These are phyloP conservation scores for Rhinogobio ventralis DNA, from an alignment of 2,797 vertebrate species.

Conservation along the genomic window DNA sequence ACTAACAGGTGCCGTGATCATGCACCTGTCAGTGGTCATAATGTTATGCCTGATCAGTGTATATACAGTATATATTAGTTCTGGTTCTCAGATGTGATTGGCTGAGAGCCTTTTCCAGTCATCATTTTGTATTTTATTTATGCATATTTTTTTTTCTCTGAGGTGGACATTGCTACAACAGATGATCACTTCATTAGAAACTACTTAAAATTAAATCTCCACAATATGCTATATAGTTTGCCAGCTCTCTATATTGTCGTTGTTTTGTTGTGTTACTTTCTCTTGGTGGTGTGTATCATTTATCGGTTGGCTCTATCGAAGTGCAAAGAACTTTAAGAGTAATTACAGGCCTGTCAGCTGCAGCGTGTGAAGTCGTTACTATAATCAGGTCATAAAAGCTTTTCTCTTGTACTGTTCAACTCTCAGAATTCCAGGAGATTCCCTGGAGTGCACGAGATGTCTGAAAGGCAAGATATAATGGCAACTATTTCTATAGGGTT, in stretches of 20 bases:
- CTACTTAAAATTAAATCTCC: too few species aligned
- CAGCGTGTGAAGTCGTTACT: not conserved
- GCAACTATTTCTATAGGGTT: not conserved
- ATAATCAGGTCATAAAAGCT: slow-evolving; percentile 3
- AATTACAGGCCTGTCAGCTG: not conserved
- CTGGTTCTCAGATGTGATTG: too few species aligned
- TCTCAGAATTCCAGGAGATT: not conserved
- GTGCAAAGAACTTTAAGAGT: not conserved
- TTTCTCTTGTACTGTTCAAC: slow-evolving; percentile 10
- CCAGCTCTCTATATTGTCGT: not conserved
- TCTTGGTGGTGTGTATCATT: not conserved
- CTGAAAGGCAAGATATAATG: slow-evolving; percentile 3
- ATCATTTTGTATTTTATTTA: too few species aligned
- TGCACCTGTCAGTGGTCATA: too few species aligned
- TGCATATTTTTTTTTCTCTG: too few species aligned
- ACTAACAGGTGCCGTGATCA: too few species aligned
- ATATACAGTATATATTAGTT: too few species aligned
- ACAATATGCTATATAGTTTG: too few species aligned
- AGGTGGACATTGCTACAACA: too few species aligned
- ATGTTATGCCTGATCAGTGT: too few species aligned
- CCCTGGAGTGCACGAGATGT: not conserved
- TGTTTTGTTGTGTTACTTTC: not conserved
- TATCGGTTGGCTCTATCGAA: not conserved
- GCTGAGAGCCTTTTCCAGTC: too few species aligned
- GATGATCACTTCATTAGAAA: too few species aligned